Percentiles rank a stretch among this genome's conserved stretches.
phyloP scores from a whole-genome alignment of 1,140 invertebrate species.

The Anastrepha obliqua region DNA sequence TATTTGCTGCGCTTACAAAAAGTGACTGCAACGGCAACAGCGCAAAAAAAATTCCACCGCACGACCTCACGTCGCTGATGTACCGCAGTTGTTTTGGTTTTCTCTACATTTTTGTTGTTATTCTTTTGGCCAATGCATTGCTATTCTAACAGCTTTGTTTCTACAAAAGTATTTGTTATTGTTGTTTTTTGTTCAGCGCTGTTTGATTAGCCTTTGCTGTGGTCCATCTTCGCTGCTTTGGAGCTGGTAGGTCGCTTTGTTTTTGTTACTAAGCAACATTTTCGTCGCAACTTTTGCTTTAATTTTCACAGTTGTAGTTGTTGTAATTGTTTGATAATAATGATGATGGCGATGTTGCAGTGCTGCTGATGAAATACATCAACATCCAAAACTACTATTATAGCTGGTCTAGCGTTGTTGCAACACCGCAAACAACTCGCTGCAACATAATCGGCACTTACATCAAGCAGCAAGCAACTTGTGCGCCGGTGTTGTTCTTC shows the following conservation, averaged over 20 bases:
- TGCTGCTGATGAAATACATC: slow-evolving; percentile 41
- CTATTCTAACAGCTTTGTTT: neutral
- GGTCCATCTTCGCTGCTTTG: neutral
- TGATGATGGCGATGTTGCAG: slow-evolving; percentile 17
- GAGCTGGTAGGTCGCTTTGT: neutral
- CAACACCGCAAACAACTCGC: neutral
- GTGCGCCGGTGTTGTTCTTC: neutral
- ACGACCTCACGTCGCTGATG: slow-evolving; percentile 54
- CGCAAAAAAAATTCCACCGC: slow-evolving; percentile 49
- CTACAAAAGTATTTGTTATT: neutral
- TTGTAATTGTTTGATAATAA: slow-evolving; percentile 50
- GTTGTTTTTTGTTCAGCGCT: neutral
- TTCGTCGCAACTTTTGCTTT: slow-evolving; percentile 21
- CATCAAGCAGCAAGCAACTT: slow-evolving; percentile 40
- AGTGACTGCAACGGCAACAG: neutral
- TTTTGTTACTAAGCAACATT: neutral
- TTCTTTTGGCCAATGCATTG: neutral
- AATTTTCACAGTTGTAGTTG: slow-evolving; percentile 43
- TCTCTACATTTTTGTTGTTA: neutral
- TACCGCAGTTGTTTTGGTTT: neutral
- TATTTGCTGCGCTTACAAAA: neutral
- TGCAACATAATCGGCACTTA: slow-evolving; percentile 43
- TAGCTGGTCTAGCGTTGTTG: neutral
- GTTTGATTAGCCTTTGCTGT: neutral
- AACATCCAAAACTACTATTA: neutral